Percentiles rank a stretch among this genome's conserved stretches.
Evolutionary conservation across 2,113 vertebrate species (phyloP).

Genomic region (Aldabrachelys gigantea): DNA sequence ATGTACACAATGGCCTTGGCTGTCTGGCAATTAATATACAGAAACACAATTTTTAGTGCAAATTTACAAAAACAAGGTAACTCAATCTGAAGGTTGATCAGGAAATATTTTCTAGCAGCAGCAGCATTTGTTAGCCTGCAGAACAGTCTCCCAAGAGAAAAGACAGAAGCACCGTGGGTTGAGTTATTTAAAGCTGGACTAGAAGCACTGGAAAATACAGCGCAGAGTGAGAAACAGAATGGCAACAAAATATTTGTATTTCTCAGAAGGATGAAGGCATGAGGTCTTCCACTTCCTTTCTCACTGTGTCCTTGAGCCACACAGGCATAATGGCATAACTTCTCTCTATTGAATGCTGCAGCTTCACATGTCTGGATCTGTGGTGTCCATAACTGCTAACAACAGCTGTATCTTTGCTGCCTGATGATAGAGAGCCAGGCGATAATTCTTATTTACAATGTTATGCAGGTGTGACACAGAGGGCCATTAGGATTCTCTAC

Average conservation of each 20-base stretch:
- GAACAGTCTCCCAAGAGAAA: background rate
- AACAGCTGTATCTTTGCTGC: background rate
- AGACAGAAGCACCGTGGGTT: background rate
- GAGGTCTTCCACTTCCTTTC: background rate
- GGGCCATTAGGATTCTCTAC: background rate
- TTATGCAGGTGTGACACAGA: background rate
- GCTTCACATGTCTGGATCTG: background rate
- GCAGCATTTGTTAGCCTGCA: background rate
- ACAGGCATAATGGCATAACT: background rate
- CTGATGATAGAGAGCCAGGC: background rate
- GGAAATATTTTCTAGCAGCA: background rate
- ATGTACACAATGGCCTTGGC: constrained; percentile 93
- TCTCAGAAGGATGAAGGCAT: background rate
- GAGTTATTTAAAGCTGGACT: background rate
- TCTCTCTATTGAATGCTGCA: background rate
- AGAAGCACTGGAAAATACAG: background rate
- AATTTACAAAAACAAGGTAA: background rate
- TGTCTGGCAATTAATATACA: constrained; percentile 76
- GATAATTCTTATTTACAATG: background rate
- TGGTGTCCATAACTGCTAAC: background rate
- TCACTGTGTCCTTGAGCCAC: background rate
- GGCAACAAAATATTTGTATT: background rate
- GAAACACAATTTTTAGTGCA: constrained; percentile 9
- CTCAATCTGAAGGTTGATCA: background rate
- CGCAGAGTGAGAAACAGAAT: background rate